Evolutionary conservation across 2,113 vertebrate genomes (phyloP).

Genomic region (Oenanthe oenanthe): DNA sequence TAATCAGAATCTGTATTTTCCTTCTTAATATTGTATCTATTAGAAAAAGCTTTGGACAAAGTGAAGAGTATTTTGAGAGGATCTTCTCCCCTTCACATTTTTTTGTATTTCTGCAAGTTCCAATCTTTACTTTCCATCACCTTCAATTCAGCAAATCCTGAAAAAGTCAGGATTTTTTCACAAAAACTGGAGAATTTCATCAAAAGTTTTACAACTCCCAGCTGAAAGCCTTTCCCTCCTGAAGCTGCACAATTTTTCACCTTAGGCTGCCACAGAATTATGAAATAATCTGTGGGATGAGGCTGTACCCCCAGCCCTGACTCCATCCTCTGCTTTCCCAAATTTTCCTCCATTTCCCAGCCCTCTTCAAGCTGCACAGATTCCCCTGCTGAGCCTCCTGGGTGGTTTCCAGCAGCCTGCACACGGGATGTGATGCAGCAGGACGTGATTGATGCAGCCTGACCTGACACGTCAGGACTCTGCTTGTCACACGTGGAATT

Average conservation of each 20-base stretch:
- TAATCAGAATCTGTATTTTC: neutral
- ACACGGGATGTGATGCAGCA: neutral
- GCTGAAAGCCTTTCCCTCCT: neutral
- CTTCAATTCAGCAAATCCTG: neutral
- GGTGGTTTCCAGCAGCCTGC: conserved; percentile 5
- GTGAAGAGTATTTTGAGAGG: neutral
- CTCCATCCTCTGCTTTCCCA: neutral
- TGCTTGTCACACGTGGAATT: conserved; percentile 40
- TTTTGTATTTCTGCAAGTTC: neutral
- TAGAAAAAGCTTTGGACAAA: neutral
- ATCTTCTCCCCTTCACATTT: neutral
- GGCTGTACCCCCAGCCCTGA: neutral
- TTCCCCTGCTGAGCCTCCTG: neutral
- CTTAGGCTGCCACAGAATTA: neutral
- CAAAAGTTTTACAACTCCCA: neutral
- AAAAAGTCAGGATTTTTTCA: neutral
- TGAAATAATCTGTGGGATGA: neutral
- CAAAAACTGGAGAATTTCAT: neutral
- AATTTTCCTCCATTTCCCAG: neutral
- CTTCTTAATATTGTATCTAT: neutral
- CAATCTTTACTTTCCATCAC: neutral
- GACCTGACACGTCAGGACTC: conserved; percentile 45
- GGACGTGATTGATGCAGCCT: conserved; percentile 58
- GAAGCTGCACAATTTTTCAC: neutral
- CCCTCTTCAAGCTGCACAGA: neutral